A percentile compares a stretch with the other conserved stretches of the same genome.
Evolutionary conservation across 2,888 invertebrate genomes (phyloP).

Genomic region (Dasypolia templi): DNA sequence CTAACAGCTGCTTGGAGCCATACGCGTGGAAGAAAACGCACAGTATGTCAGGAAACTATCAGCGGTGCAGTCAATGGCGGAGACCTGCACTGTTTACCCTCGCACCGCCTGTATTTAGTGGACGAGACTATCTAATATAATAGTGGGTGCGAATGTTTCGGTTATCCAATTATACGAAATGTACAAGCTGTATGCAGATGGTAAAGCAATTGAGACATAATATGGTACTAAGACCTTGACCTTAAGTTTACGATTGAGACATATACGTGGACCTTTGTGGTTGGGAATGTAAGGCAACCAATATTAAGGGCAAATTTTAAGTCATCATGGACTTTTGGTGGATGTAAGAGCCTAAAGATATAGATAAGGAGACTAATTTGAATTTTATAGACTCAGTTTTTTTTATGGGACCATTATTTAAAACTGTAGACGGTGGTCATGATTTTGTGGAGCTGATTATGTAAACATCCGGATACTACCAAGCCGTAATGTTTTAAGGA

Average conservation of each 20-base stretch:
- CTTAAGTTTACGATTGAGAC: not conserved
- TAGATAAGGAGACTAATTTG: not conserved
- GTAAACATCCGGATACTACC: too few species aligned
- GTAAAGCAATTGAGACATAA: not conserved
- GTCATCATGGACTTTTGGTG: too few species aligned
- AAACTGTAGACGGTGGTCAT: too few species aligned
- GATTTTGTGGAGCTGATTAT: too few species aligned
- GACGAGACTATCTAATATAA: not conserved
- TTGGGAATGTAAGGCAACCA: not conserved
- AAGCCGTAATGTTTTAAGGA: too few species aligned
- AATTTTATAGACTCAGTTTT: not conserved
- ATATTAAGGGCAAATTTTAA: not conserved
- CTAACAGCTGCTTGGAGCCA: not conserved
- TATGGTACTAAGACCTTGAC: not conserved
- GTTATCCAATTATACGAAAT: not conserved
- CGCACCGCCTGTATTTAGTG: not conserved
- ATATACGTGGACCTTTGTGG: conserved; percentile 3
- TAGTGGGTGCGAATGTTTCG: not conserved
- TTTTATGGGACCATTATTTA: too few species aligned
- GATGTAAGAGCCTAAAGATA: too few species aligned
- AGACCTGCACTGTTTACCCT: not conserved
- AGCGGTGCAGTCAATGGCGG: not conserved
- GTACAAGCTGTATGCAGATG: not conserved
- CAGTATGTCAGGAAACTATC: not conserved
- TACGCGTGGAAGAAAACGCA: not conserved